Conservation (phyloP, 1,140 invertebrate genomes). For the Protaetia brevitarsis region DNA sequence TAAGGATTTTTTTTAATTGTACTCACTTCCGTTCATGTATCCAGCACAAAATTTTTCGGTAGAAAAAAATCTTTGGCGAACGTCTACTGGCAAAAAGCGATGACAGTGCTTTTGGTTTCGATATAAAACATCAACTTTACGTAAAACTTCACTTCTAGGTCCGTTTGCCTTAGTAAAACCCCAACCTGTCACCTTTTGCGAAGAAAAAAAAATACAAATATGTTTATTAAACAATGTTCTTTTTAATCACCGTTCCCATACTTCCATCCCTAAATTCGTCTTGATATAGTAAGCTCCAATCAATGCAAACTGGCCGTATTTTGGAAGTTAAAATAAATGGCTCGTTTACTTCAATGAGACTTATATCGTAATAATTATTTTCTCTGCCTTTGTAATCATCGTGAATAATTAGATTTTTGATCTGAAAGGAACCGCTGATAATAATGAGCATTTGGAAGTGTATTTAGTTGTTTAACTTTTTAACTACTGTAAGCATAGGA, state of each 20-base stretch:
- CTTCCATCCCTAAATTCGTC: not conserved
- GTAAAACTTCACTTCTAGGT: not conserved
- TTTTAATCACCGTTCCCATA: not conserved
- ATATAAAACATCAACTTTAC: not conserved
- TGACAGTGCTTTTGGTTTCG: not conserved
- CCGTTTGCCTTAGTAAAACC: not conserved
- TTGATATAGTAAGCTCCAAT: not conserved
- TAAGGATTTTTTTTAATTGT: not conserved
- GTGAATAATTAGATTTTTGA: not conserved
- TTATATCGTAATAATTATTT: not conserved
- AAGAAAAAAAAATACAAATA: not conserved
- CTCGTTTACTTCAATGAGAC: not conserved
- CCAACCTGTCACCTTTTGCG: not conserved
- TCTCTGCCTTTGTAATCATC: not conserved
- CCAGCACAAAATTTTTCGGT: not conserved
- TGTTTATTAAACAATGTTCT: not conserved
- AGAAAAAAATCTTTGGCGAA: not conserved
- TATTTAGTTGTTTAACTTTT: too few relatives aligned
- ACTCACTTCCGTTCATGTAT: not conserved
- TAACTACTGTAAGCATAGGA: too few relatives aligned
- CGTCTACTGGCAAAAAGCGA: not conserved
- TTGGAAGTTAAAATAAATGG: not conserved
- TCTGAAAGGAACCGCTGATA: not conserved
- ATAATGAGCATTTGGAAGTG: too few relatives aligned
- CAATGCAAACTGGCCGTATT: not conserved